Percentiles rank a stretch among this genome's conserved stretches.
Evolutionary conservation across 2,113 vertebrate genomes (phyloP).

Genomic region (Pygoscelis antarcticus): DNA sequence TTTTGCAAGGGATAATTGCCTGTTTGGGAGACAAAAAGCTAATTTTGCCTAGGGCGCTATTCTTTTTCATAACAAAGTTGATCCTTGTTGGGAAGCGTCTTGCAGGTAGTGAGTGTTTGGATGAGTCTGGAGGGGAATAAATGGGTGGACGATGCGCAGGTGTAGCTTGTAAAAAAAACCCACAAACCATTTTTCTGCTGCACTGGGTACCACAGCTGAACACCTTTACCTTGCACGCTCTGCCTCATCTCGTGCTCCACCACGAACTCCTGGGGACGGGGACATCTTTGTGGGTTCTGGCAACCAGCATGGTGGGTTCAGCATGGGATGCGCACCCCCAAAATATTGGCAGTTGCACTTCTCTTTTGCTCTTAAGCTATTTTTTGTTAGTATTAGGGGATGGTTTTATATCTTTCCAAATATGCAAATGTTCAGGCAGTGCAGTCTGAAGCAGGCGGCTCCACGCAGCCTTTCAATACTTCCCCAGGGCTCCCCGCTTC

Average conservation of each 20-base stretch:
- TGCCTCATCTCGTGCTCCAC: background rate
- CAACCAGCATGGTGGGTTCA: fast-evolving
- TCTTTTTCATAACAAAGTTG: background rate
- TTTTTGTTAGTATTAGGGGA: background rate
- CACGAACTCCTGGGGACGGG: background rate
- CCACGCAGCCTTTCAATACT: background rate
- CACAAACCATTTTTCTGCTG: background rate
- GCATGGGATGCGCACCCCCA: fast-evolving
- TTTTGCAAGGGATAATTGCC: slow-evolving; percentile 32
- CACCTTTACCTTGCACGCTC: background rate
- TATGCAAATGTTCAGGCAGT: background rate
- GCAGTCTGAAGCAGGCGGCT: background rate
- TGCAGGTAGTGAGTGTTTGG: background rate
- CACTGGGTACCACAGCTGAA: fast-evolving
- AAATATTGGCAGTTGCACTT: background rate
- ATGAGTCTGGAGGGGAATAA: background rate
- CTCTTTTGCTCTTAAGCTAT: background rate
- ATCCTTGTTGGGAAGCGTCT: background rate
- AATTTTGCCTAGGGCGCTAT: background rate
- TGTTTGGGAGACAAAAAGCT: slow-evolving; percentile 1
- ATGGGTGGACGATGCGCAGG: background rate
- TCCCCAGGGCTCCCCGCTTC: background rate
- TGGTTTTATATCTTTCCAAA: background rate
- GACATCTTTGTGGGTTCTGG: background rate
- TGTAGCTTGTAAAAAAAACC: background rate